Base-by-base conservation (phyloP, 2,888 invertebrate species). In the Shargacucullia verbasci region DNA sequence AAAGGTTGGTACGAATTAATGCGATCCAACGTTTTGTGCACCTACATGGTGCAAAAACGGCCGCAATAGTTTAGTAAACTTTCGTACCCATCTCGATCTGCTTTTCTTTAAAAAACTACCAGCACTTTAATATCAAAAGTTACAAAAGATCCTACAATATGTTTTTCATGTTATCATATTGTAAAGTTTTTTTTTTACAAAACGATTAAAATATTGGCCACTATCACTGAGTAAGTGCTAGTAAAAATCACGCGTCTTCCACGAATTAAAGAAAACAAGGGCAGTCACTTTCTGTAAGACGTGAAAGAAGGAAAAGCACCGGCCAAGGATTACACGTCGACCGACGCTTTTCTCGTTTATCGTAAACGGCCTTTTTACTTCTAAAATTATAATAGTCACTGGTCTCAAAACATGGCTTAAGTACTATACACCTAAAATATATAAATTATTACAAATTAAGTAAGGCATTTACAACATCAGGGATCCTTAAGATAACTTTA, bases 381-480 rank as follows among this genome's bases (percentile, higher is more conserved):
- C 91, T 92, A 87, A 93, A 91, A 93, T 91, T 90, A 92, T 87
- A 93, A 92, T 92, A 93, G 91, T 92, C 92, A 94, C 92, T 92
- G 93, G 93, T 93, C 93, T 93, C 89, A 90, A 92, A 91, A 93
- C 92, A 93, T 94, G 93, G 93, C 94, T 94, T 94, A 94, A 92
- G 93, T 94, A 93, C 94, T 93, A 93, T 93, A 93, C 93, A 94
- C 91, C 93, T 94, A 93, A 91, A 91, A 92, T 93, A 93, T 91
- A 94, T 94, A 94, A 94, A 94, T 94, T 94, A 94, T 93, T 94
- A 93, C 91, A 93, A 93, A 93, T 92, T 93, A 93, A 92, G 91
- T 92, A 94, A 94, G 94, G 94, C 94, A 94, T 94, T 92, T 93
- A 93, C 93, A 91, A 90, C 87, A 91, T 93, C 91, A 91, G 90